Evolutionary conservation across 2,888 invertebrate species (phyloP).

Genomic region (Polymixis lichenea): DNA sequence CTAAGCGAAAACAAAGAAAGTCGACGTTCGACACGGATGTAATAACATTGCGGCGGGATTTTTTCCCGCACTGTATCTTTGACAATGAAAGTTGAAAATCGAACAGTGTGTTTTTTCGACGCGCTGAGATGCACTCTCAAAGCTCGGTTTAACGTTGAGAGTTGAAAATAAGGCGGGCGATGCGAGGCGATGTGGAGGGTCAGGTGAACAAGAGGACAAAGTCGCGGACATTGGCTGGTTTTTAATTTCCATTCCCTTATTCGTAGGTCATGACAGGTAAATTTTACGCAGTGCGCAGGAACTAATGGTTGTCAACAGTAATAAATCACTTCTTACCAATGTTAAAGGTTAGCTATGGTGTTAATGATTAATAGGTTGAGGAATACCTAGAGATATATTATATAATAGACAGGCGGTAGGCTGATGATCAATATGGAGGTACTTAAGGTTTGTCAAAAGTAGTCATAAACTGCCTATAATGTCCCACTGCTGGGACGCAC

Average conservation of each 20-base stretch:
- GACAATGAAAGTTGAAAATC: too few relatives aligned
- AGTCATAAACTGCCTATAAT: too few relatives aligned
- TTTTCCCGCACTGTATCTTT: too few relatives aligned
- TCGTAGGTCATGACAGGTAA: background rate
- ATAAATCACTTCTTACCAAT: conserved; percentile 5
- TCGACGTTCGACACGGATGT: too few relatives aligned
- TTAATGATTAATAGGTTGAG: conserved; percentile 9
- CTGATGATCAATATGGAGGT: background rate
- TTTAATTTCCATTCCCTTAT: background rate
- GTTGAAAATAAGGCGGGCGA: background rate
- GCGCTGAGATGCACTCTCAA: too few relatives aligned
- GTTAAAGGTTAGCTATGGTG: conserved; percentile 11
- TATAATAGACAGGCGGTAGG: background rate
- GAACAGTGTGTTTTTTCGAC: too few relatives aligned
- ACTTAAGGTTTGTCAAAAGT: background rate
- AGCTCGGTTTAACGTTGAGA: too few relatives aligned
- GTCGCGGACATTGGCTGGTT: too few relatives aligned
- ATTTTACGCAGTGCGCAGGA: background rate
- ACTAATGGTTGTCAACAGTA: background rate
- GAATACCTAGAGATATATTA: background rate
- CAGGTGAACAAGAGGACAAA: background rate
- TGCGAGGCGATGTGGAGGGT: background rate
- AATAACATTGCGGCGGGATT: too few relatives aligned
- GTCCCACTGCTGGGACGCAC: too few relatives aligned
- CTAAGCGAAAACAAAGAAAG: too few relatives aligned